Conservation (phyloP, 2,113 vertebrate genomes). For the Pelvicachromis taeniatus region DNA sequence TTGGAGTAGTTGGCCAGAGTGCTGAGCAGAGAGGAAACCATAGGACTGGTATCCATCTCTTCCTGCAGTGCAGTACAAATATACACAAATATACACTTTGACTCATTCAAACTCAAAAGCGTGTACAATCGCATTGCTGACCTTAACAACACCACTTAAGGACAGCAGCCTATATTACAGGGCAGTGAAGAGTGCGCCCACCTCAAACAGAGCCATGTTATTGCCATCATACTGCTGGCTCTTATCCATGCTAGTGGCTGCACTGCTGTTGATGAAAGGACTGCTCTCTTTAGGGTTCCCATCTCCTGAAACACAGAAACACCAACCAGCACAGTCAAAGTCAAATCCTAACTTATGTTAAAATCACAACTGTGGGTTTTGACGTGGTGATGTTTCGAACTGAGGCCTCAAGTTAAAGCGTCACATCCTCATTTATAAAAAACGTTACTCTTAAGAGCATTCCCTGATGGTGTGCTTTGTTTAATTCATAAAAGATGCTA, state of each 20-base stretch:
- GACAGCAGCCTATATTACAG: neutral
- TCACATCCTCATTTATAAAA: neutral
- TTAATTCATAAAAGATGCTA: neutral
- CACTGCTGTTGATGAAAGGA: conserved; percentile 94
- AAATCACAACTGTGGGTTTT: neutral
- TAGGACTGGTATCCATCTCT: conserved; percentile 98
- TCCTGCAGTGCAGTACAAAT: conserved; percentile 73
- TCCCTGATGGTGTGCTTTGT: neutral
- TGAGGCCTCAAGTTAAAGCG: neutral
- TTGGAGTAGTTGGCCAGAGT: conserved; percentile 97
- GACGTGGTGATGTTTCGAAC: neutral
- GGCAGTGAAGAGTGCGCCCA: neutral
- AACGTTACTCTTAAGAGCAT: neutral
- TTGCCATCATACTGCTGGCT: conserved; percentile 93
- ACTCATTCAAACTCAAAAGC: too few species aligned
- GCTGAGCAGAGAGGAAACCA: conserved; percentile 97
- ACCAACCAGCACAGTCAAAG: neutral
- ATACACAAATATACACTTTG: neutral
- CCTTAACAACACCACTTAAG: neutral
- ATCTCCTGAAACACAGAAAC: conserved; percentile 76
- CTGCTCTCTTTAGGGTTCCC: conserved; percentile 94
- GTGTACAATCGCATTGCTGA: neutral
- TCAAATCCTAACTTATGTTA: neutral
- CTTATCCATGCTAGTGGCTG: conserved; percentile 81
- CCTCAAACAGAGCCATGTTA: conserved; percentile 97